Base-by-base conservation (phyloP, 1,140 invertebrate species). In the Olivierus martensii region DNA sequence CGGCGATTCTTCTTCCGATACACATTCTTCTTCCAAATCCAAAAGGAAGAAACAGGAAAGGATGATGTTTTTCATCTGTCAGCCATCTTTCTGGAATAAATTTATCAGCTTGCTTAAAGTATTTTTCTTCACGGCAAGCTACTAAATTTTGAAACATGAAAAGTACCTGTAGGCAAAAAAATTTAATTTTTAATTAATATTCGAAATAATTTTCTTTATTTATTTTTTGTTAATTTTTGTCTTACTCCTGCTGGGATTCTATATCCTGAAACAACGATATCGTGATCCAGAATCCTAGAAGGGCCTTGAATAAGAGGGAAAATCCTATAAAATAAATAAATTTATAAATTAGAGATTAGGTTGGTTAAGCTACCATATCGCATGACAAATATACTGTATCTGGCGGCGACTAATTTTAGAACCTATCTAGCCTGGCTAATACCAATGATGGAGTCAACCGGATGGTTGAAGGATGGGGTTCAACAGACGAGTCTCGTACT, bases 1-100 rank as follows among this genome's bases (percentile, higher is more conserved):
- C 87, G 10, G 89, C 87, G 36, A 94, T 71, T 64, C 87, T 73
- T 63, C 84, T 72, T 0, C 86, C 85, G 18, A 88, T 68, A 59
- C 86, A 89, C 76, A 87, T 85, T 15, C 85, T 73, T 1, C 83
- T 81, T 1, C 85, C 85, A 59, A 85, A 78, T 12, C 85, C 84
- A 60, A 85, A 89, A 0, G 85, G 85, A 11, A 88, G 63, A 0
- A 81, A 83, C 0, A 83, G 80, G 65, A 83, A 88, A 0, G 84
- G 83, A 71, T 85, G 78, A 19, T 38, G 51, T 18, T 49, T 12
- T 15, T 58, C 53, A 35, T 68, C 63, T 64, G 83, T 80, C 19
- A 88, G 63, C 86, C 86, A 91, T 6, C 87, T 69, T 62, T 84
- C 82, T 0, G 87, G 87, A 7, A 73, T 73, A 46, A 56, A 65